These are phyloP conservation scores for Chionomys nivalis DNA, from an alignment of 2,113 vertebrate genomes.

Conservation along the genomic window DNA sequence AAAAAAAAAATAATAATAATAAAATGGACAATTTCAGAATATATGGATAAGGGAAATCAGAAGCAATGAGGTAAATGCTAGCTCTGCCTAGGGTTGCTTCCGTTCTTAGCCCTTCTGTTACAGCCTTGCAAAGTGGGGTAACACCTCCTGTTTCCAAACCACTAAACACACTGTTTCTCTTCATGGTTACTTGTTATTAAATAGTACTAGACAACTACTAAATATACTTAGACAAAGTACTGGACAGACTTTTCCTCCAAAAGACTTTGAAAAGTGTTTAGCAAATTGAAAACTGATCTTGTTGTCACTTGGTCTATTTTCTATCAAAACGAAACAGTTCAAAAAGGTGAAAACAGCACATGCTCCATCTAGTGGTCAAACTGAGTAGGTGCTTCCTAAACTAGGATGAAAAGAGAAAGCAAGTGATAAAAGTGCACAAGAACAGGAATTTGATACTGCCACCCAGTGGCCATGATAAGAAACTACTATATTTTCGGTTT, in stretches of 20 bases:
- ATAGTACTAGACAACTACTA: background rate
- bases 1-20: too few relatives aligned
- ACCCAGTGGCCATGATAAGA: slow-evolving; percentile 48
- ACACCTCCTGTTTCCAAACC: background rate
- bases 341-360: slow-evolving; percentile 59
- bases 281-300: slow-evolving; percentile 40
- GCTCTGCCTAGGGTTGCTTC: background rate
- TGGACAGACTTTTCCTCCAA: background rate
- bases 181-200: background rate
- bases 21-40: background rate
- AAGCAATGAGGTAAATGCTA: background rate
- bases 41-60: background rate
- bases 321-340: background rate
- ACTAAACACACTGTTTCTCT: background rate
- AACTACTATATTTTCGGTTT: background rate
- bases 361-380: slow-evolving; percentile 74
- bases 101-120: background rate
- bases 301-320: slow-evolving; percentile 47
- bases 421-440: background rate
- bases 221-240: background rate
- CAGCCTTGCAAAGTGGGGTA: background rate
- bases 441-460: slow-evolving; percentile 32
- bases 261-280: background rate
- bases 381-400: slow-evolving; percentile 22
- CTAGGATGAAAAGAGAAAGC: background rate